Evolutionary conservation across 2,888 invertebrate genomes (phyloP).

Genomic region (Apomyelois bistriatella): DNA sequence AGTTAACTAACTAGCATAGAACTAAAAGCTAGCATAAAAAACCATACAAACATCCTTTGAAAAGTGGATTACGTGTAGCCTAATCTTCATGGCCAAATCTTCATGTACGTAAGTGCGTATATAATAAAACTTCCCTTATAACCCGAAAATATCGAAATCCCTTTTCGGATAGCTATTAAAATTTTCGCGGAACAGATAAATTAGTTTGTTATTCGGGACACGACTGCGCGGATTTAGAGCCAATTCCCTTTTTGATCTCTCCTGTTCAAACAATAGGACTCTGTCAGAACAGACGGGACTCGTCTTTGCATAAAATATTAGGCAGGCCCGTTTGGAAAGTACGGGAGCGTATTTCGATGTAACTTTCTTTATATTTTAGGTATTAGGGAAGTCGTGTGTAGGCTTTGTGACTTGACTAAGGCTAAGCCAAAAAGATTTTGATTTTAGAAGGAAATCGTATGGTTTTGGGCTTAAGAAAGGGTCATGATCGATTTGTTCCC

Average conservation of each 20-base stretch:
- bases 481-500: too few relatives aligned
- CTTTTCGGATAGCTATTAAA: constrained; percentile 39
- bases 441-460: too few relatives aligned
- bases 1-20: too few relatives aligned
- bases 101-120: too few relatives aligned
- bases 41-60: too few relatives aligned
- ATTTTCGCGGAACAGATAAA: constrained; percentile 52
- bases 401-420: background rate
- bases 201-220: constrained; percentile 71
- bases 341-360: constrained; percentile 10
- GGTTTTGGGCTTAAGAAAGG: too few relatives aligned
- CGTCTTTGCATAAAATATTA: constrained; percentile 75
- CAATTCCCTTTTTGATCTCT: constrained; percentile 76
- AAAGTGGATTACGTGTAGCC: too few relatives aligned
- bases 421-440: too few relatives aligned
- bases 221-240: constrained; percentile 62
- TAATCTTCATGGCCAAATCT: too few relatives aligned
- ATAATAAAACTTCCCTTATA: background rate
- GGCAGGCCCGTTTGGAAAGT: constrained; percentile 21
- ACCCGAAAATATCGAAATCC: background rate
- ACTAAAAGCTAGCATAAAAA: too few relatives aligned
- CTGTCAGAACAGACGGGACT: constrained; percentile 53
- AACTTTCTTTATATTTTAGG: background rate
- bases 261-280: constrained; percentile 65
- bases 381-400: background rate